Evolutionary conservation across 2,888 invertebrate species (phyloP), one percentile per base, ranked within the genome.

Genomic region (Luperina testacea): DNA sequence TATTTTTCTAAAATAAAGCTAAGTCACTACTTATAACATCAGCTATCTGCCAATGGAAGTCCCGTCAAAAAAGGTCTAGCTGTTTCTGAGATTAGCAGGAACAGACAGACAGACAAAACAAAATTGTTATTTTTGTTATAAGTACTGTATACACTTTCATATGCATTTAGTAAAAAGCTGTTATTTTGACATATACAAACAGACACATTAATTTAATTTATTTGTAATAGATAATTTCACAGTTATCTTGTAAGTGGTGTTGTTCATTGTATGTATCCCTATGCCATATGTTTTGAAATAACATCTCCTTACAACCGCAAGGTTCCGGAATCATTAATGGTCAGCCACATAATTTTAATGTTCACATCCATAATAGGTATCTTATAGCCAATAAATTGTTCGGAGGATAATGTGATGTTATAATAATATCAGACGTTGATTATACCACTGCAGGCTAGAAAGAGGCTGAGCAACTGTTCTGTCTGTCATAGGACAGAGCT

Each of bases 241-340:
- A 32, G 45, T 67, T 75, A 27, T 45, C 27, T 77, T 57, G 42
- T 65, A 68, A 77, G 59, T 32, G 8, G 61, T 32, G 17, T 57
- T 65, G 63, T 8, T 59, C 42, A 38, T 69, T 72, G 67, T 84
- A 68, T 38, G 45, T 57, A 27, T 53, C 27, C 24, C 8, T 38
- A 17, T 53, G 64, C 64, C 81, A 80, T 63, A 78, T 84, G 85
- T 48, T 71, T 51, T 7, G 32, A 61, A 51, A 32, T 80, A 72
- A 57, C 15, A 32, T 63, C 13, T 63, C 42, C 2, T 15, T 61
- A 51, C n/a, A 67, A 82, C 85, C 85, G n/a, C 85, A 70, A 48
- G 7, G 81, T 85, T 42, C 53, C 51, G 45, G 42, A 59, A 53
- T 61, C 27, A 68, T 67, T 32, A 67, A 71, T 42, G 48, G 48